Evolutionary conservation across 2,888 invertebrate species (phyloP), one percentile per base, ranked within the genome.

Genomic region (Proisotoma minuta): DNA sequence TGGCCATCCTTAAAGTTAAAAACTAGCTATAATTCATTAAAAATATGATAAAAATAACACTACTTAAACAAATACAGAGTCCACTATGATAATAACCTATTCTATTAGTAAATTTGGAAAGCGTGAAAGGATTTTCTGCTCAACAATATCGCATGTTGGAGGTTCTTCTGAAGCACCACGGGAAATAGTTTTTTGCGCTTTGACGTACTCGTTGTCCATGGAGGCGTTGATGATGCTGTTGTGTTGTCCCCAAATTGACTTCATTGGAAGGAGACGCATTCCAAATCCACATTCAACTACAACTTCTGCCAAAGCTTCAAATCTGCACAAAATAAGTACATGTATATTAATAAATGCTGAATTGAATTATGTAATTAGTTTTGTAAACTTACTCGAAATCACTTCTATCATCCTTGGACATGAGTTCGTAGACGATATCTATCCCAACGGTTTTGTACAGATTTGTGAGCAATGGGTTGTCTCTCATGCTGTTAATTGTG

Each of bases 401-500:
- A 12, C 18, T 5, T 20, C 18, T 43, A 4, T 43, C 43, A n/a
- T 50, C 27, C 18, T 34, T 8, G 3, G 56, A n/a, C 2, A 26
- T 5, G 18, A 61, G 26, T 48, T 61, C 60, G 24, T 50, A 61
- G 2, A 26, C n/a, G 5, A 56, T 10, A 4, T 56, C 56, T 3
- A 50, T 48, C 2, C 60, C 60, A 15, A 47, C 4, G 12, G 60
- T 49, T 4, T 8, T 15, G 40, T 10, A 61, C 1, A 50, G 29
- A 24, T 18, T 34, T 3, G 20, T 23, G 3, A 61, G 39, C 12
- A 61, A 22, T 10, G 48, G 54, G 22, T 47, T 39, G 10, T 39
- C 26, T 8, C 24, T n/a, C 20, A 34, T 12, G 3, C 22, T 10
- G 26, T 61, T 61, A 18, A 61, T 48, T 18, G 22, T 10, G 12